phyloP scores from a whole-genome alignment of 1,140 invertebrate species.

The Caenorhabditis brenneri region DNA sequence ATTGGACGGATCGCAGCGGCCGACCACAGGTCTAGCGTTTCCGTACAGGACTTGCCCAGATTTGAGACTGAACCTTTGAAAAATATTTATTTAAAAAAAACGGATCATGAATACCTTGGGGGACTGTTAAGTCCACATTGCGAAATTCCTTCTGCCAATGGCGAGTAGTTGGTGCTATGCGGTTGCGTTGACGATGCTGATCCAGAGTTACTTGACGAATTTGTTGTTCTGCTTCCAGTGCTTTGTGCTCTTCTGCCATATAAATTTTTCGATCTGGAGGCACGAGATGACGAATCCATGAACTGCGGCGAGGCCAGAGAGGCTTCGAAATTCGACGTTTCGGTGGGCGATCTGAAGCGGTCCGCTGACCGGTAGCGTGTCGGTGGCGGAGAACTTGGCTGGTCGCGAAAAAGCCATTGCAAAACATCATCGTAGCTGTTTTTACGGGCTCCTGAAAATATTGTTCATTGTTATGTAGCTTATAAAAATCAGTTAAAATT shows the following conservation, averaged over 20 bases:
- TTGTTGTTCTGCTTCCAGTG: constrained; percentile 25
- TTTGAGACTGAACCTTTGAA: constrained; percentile 25
- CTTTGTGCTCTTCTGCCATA: constrained; percentile 21
- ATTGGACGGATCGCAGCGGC: constrained; percentile 35
- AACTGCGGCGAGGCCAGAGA: constrained; percentile 46
- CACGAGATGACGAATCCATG: constrained; percentile 30
- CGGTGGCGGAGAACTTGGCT: constrained; percentile 57
- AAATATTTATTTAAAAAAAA: no score
- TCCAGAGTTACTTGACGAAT: constrained; percentile 4
- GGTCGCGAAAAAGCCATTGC: constrained; percentile 66
- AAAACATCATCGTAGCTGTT: constrained; percentile 65
- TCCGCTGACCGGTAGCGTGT: constrained; percentile 39
- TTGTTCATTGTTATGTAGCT: no score
- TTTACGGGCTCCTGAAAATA: constrained; percentile 61
- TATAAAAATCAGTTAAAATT: no score
- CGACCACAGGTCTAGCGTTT: constrained; percentile 30
- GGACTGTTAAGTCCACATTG: constrained; percentile 41
- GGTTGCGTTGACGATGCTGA: neutral
- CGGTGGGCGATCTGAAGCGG: neutral
- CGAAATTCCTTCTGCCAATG: neutral
- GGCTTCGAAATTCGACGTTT: constrained; percentile 12
- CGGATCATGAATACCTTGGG: neutral
- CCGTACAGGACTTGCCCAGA: constrained; percentile 37
- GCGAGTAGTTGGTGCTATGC: constrained; percentile 32
- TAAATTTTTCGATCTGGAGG: neutral